Percentiles rank a stretch among this genome's conserved stretches.
Evolutionary conservation across 2,113 vertebrate genomes (phyloP).

Genomic region (Lepisosteus oculatus): DNA sequence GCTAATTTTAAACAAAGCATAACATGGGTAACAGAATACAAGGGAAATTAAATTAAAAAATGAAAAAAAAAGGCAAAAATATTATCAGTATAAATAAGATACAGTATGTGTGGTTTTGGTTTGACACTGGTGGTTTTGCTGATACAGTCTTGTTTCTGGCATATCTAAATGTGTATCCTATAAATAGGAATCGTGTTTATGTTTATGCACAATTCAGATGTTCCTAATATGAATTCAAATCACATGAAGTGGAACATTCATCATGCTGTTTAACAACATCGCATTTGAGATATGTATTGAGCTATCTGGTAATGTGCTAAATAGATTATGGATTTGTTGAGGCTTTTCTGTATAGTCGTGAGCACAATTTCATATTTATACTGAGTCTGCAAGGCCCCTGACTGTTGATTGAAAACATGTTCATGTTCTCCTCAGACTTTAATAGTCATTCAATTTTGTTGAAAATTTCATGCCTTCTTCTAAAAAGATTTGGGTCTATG

Average conservation of each 20-base stretch:
- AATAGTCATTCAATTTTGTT: neutral
- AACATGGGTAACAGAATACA: no score
- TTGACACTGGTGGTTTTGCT: neutral
- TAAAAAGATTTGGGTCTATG: neutral
- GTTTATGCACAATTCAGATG: conserved; percentile 5
- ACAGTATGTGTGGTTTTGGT: neutral
- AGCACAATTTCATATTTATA: conserved; percentile 2
- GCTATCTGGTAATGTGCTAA: conserved; percentile 6
- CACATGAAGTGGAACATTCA: conserved; percentile 1
- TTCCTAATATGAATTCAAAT: conserved; percentile 1
- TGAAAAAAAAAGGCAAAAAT: neutral
- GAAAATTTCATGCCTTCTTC: neutral
- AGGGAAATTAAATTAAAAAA: no score
- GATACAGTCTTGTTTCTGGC: neutral
- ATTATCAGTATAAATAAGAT: neutral
- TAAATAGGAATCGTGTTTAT: neutral
- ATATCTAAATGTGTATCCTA: neutral
- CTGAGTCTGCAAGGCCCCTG: neutral
- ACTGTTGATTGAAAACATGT: neutral
- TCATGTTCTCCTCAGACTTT: neutral
- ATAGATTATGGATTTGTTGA: conserved; percentile 20
- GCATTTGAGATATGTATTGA: neutral
- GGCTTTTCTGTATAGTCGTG: conserved; percentile 16
- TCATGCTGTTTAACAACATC: conserved; percentile 1
- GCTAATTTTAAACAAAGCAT: no score